Conservation (phyloP, 2,888 invertebrate species). For the Trissolcus japonicus region DNA sequence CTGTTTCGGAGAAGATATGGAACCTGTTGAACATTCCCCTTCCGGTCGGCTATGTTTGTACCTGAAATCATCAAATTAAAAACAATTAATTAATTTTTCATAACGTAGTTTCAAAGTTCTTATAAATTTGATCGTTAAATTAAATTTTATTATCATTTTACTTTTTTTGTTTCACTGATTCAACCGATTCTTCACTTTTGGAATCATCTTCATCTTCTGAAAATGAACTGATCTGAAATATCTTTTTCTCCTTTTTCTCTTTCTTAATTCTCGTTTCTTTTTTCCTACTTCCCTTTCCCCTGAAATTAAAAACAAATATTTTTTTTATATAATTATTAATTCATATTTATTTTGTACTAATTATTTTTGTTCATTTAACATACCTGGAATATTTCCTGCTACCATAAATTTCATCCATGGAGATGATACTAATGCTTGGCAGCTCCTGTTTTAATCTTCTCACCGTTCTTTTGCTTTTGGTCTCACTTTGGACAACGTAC, state of each 20-base stretch:
- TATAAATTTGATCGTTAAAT: background rate
- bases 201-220: constrained; percentile 64
- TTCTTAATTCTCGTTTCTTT: constrained; percentile 38
- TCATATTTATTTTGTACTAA: background rate
- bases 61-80: constrained; percentile 55
- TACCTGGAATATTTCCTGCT: constrained; percentile 42
- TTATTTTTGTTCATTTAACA: background rate
- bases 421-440: constrained; percentile 70
- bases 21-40: no score
- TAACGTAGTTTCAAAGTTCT: no score
- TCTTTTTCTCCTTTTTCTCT: constrained; percentile 62
- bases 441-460: constrained; percentile 59
- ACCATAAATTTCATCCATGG: constrained; percentile 60
- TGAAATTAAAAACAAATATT: background rate
- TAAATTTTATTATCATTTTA: background rate
- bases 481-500: constrained; percentile 87
- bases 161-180: no score
- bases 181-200: constrained; percentile 62
- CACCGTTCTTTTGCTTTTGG: constrained; percentile 71
- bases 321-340: background rate
- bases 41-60: constrained; percentile 8
- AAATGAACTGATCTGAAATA: constrained; percentile 64
- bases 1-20: no score
- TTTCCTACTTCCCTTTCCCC: constrained; percentile 59
- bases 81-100: no score